These are phyloP conservation scores for Phragmatobia fuliginosa DNA, from an alignment of 2,888 invertebrate genomes.

Conservation along the genomic window DNA sequence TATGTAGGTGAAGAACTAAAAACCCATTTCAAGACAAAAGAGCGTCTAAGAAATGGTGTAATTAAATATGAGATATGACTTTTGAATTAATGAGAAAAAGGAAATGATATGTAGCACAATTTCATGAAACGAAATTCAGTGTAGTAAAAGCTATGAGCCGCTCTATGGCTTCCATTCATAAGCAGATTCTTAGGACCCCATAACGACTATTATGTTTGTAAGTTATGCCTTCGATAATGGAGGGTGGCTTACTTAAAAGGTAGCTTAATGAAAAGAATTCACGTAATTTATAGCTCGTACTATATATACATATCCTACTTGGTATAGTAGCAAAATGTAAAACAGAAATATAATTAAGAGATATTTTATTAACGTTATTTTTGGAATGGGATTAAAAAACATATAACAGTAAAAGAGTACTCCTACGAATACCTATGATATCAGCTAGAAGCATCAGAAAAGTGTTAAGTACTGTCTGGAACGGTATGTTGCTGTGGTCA, in stretches of 20 bases:
- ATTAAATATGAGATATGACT: no score
- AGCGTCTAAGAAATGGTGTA: not conserved
- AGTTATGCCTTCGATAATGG: conserved; percentile 54
- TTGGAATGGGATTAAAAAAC: conserved; percentile 42
- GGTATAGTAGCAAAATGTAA: not conserved
- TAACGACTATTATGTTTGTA: conserved; percentile 58
- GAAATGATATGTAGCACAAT: conserved; percentile 20
- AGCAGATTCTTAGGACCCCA: conserved; percentile 51
- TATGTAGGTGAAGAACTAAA: not conserved
- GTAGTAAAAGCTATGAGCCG: conserved; percentile 37
- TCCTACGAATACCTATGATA: conserved; percentile 50
- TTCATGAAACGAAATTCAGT: not conserved
- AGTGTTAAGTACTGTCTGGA: conserved; percentile 55
- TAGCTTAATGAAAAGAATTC: not conserved
- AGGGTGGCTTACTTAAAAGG: conserved; percentile 23
- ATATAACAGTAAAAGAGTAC: conserved; percentile 46
- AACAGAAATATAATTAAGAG: conserved; percentile 22
- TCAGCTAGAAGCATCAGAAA: conserved; percentile 52
- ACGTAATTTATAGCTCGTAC: not conserved
- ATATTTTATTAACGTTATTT: conserved; percentile 47
- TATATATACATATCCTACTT: not conserved
- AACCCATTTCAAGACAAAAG: not conserved
- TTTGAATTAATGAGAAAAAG: not conserved
- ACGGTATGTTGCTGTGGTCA: conserved; percentile 44
- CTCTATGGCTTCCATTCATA: conserved; percentile 53